Evolutionary conservation across 2,888 invertebrate genomes (phyloP), one percentile per base, ranked within the genome.

Genomic region (Drosophila borealis): DNA sequence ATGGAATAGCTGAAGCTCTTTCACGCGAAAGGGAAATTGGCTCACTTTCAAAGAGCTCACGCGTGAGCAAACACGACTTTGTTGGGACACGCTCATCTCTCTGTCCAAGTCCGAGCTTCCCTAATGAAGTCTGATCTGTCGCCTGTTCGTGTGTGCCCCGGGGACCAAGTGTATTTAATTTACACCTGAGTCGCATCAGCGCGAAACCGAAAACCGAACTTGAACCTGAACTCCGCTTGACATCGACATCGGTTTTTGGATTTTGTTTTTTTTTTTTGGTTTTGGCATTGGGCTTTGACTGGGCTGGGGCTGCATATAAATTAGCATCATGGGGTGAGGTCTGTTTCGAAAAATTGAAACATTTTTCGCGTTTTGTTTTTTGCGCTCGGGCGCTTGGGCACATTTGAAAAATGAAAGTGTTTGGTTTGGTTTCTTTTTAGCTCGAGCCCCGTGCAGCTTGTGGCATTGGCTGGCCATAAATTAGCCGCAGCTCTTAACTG

Each of bases 271-370:
- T 64, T 63, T 34, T 65, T 70, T 48, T 36, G 39, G 29, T 42
- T 63, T 64, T 45, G 51, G 56, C 57, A 63, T 64, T 54, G 44
- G 29, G 51, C 29, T 59, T 53, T 45, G 34, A 5, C 50, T 50
- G 53, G 33, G 53, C 56, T 76, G 81, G 81, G 70, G 70, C 71
- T 64, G 75, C 85, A 85, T 72, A 85, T 85, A 85, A 85, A 85
- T 85, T 85, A 85, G 83, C 88, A 88, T 83, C 84, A 87, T 77
- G 88, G 85, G 85, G 85, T 83, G 88, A 88, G 85, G 85, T 88
- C 79, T 68, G 68, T 42, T 65, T n/a, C 39, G 39, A 70, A 76
- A 78, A 76, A 75, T 81, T 82, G 57, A 85, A 88, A 79, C 72
- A 81, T 88, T 81, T 81, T 85, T 78, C 67, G 75, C 61, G 37